These are phyloP conservation scores for Luperina nickerlii DNA, from an alignment of 2,888 invertebrate species.

Conservation along the genomic window DNA sequence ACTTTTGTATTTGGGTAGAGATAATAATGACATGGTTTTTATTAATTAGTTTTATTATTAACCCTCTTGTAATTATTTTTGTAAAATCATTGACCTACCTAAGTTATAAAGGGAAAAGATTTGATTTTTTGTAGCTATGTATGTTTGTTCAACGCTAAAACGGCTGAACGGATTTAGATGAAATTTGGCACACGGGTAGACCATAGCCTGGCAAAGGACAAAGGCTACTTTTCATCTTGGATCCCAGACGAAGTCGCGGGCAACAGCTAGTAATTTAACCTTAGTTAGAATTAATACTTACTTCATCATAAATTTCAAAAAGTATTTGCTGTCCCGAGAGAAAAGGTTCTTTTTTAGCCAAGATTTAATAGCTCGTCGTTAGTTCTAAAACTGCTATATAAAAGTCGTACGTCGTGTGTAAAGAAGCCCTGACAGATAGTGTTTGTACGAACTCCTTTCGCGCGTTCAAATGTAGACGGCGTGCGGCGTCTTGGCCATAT, in stretches of 20 bases:
- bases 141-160: background rate
- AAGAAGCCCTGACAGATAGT: conserved; percentile 51
- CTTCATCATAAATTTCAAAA: background rate
- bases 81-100: background rate
- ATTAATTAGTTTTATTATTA: conserved; percentile 12
- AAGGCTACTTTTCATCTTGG: background rate
- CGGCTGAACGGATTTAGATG: background rate
- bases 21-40: conserved; percentile 12
- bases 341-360: background rate
- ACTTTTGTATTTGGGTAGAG: conserved; percentile 35
- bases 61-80: background rate
- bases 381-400: conserved; percentile 22
- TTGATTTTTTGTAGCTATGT: background rate
- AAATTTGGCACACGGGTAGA: background rate
- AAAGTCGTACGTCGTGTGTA: conserved; percentile 36
- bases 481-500: conserved; percentile 56
- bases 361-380: conserved; percentile 6
- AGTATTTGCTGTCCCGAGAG: background rate
- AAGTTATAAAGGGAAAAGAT: background rate
- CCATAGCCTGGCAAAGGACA: background rate
- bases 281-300: background rate
- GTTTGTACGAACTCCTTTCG: conserved; percentile 61
- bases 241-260: background rate
- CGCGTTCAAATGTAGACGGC: conserved; percentile 65
- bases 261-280: background rate